Evolutionary conservation across 2,888 invertebrate species (phyloP).

Genomic region (Perizoma flavofasciatum): DNA sequence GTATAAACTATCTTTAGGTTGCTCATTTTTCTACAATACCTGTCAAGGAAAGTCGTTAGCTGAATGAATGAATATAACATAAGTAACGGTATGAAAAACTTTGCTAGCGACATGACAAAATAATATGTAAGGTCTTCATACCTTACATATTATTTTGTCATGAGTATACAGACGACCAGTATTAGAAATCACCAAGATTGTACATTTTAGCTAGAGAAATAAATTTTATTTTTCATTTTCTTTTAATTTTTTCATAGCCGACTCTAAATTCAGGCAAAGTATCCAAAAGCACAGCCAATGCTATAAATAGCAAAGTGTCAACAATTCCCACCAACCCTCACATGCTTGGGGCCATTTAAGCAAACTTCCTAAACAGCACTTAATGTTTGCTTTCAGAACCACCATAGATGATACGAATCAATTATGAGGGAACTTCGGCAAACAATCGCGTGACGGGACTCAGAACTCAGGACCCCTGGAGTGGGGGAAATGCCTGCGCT

Average conservation of each 20-base stretch:
- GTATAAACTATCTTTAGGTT: slow-evolving; percentile 19
- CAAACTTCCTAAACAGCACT: slow-evolving; percentile 38
- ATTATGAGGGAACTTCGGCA: slow-evolving; percentile 55
- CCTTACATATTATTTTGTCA: too few relatives aligned
- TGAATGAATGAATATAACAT: too few relatives aligned
- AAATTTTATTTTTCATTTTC: too few relatives aligned
- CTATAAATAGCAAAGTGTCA: slow-evolving; percentile 20
- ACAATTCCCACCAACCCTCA: slow-evolving; percentile 18
- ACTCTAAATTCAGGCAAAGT: too few relatives aligned
- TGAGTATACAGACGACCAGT: too few relatives aligned
- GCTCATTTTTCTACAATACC: too few relatives aligned
- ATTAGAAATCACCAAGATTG: too few relatives aligned
- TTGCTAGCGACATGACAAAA: too few relatives aligned
- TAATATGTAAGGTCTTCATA: too few relatives aligned
- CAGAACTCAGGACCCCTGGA: slow-evolving; percentile 41
- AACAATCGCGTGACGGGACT: slow-evolving; percentile 57
- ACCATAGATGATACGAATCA: slow-evolving; percentile 55
- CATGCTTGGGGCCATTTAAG: slow-evolving; percentile 31
- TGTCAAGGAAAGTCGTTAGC: slow-evolving; percentile 25
- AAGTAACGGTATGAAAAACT: too few relatives aligned
- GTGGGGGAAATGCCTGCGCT: slow-evolving; percentile 80
- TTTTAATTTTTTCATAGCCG: too few relatives aligned
- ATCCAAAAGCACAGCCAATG: slow-evolving; percentile 14
- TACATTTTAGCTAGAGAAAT: too few relatives aligned
- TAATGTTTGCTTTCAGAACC: slow-evolving; percentile 51